A percentile compares a stretch with the other conserved stretches of the same genome.
Conservation (phyloP, 2,113 vertebrate genomes). For the Mellivora capensis region DNA sequence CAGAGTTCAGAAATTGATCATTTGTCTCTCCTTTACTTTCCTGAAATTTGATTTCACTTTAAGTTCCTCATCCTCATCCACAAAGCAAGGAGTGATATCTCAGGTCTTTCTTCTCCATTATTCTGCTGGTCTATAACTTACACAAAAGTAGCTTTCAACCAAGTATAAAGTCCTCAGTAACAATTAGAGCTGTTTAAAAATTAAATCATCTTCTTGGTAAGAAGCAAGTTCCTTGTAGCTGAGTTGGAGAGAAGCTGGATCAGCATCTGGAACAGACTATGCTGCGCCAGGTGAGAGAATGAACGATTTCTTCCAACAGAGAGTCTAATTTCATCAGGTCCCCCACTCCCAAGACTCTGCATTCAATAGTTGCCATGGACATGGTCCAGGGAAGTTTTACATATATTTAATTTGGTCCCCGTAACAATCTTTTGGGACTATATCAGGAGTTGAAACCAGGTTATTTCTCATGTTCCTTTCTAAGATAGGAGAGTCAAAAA, state of each 20-base stretch:
- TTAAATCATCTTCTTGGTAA: neutral
- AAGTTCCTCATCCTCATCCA: neutral
- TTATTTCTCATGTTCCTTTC: neutral
- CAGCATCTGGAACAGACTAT: neutral
- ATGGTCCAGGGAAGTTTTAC: neutral
- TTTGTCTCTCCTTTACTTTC: neutral
- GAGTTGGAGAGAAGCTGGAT: neutral
- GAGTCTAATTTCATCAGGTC: neutral
- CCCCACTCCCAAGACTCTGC: neutral
- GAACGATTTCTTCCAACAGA: neutral
- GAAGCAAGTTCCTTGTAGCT: neutral
- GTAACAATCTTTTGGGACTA: neutral
- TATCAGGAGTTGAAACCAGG: neutral
- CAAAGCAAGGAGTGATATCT: neutral
- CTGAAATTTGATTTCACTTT: neutral
- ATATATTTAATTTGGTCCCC: neutral
- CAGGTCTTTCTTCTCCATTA: neutral
- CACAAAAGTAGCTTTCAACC: constrained; percentile 16
- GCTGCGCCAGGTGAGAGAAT: neutral
- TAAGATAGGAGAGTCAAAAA: neutral
- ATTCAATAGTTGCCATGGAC: neutral
- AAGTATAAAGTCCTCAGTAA: neutral
- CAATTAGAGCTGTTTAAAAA: neutral
- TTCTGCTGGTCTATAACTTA: neutral
- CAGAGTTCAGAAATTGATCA: neutral